Percentiles rank a stretch among this genome's conserved stretches.
Conservation (phyloP, 2,797 vertebrate species). For the Xenentodon cancila region DNA sequence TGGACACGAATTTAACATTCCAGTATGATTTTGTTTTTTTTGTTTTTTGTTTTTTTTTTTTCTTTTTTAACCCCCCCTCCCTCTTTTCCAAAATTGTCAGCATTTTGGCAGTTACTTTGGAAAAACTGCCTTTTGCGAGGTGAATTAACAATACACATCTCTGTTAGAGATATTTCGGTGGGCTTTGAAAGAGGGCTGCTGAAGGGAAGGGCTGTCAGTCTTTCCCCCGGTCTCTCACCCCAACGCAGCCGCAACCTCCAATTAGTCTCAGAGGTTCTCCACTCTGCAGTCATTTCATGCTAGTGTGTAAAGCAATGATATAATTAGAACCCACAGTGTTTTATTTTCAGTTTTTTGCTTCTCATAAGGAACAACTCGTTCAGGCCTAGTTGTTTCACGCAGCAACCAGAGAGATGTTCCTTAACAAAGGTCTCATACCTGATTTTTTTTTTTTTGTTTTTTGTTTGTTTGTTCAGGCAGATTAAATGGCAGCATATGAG, state of each 20-base stretch:
- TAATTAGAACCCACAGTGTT: conserved; percentile 81
- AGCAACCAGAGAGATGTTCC: conserved; percentile 40
- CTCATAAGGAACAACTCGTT: conserved; percentile 65
- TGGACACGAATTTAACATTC: conserved; percentile 56
- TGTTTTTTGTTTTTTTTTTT: no score
- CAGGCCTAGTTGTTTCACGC: conserved; percentile 49
- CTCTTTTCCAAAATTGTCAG: conserved; percentile 47
- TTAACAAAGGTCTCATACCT: conserved; percentile 31
- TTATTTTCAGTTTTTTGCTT: conserved; percentile 76
- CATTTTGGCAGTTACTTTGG: conserved; percentile 60
- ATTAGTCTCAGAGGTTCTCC: conserved; percentile 75
- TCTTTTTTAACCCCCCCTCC: conserved; percentile 68
- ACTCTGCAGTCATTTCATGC: conserved; percentile 63
- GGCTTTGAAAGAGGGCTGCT: conserved; percentile 69
- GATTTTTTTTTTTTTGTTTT: neutral
- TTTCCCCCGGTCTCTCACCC: conserved; percentile 52
- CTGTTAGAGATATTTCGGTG: conserved; percentile 78
- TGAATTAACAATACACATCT: conserved; percentile 81
- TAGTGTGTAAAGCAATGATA: conserved; percentile 67
- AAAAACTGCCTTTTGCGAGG: conserved; percentile 41
- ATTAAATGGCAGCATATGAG: conserved; percentile 48
- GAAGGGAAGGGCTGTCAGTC: conserved; percentile 60
- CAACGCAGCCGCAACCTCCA: conserved; percentile 73
- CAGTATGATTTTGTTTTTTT: conserved; percentile 63
- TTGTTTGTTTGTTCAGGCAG: conserved; percentile 39